Evolutionary conservation across 2,888 invertebrate genomes (phyloP).

Genomic region (Microctonus hyperodae): DNA sequence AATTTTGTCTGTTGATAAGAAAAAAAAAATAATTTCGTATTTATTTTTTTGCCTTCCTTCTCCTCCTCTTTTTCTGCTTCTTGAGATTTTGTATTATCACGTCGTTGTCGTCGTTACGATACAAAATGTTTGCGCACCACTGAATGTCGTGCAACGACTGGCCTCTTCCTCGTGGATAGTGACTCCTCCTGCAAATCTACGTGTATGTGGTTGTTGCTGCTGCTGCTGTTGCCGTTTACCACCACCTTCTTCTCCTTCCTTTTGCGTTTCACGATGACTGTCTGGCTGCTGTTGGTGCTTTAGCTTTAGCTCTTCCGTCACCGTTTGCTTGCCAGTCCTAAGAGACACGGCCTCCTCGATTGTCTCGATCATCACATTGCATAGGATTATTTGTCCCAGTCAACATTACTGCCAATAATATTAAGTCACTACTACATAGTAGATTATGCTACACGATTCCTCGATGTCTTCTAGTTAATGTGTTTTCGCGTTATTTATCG

Average conservation of each 20-base stretch:
- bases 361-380: slow-evolving; percentile 24
- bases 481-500: not conserved
- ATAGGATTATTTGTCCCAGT: not conserved
- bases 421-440: no score
- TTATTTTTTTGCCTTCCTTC: not conserved
- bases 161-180: slow-evolving; percentile 45
- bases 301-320: slow-evolving; percentile 22
- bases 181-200: slow-evolving; percentile 39
- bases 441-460: no score
- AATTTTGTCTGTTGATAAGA: no score
- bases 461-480: not conserved
- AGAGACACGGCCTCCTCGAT: slow-evolving; percentile 35
- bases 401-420: no score
- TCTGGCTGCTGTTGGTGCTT: slow-evolving; percentile 6
- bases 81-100: not conserved
- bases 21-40: no score
- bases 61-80: not conserved
- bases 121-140: slow-evolving; percentile 35
- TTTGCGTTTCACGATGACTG: slow-evolving; percentile 25
- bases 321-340: slow-evolving; percentile 37
- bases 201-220: slow-evolving; percentile 19
- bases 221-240: slow-evolving; percentile 25
- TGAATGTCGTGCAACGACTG: slow-evolving; percentile 42
- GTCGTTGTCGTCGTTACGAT: not conserved
- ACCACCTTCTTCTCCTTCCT: slow-evolving; percentile 32